Percentiles rank a stretch among this genome's conserved stretches.
Evolutionary conservation across 2,888 invertebrate species (phyloP).

Genomic region (Rotaria socialis): DNA sequence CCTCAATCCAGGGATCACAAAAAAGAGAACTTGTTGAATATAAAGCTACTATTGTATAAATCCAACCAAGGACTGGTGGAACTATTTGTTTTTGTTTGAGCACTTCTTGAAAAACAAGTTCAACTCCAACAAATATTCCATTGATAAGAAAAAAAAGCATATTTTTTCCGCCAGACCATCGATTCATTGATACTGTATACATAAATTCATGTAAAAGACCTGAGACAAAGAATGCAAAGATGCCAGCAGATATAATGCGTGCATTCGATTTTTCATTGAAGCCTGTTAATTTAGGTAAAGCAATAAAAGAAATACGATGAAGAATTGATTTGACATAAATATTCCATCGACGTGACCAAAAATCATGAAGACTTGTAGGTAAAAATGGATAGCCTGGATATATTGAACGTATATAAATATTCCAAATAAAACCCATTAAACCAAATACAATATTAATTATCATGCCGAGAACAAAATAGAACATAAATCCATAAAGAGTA

Average conservation of each 20-base stretch:
- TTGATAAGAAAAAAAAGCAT: not conserved
- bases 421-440: not conserved
- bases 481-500: slow-evolving; percentile 1
- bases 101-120: not conserved
- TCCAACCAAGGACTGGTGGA: not conserved
- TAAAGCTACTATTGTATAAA: not conserved
- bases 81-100: not conserved
- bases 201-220: slow-evolving; percentile 37
- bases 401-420: not conserved
- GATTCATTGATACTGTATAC: slow-evolving; percentile 17
- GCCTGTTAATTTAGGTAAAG: slow-evolving; percentile 24
- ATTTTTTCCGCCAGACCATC: not conserved
- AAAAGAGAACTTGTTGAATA: not conserved
- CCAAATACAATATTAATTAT: not conserved
- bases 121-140: not conserved
- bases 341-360: slow-evolving; percentile 36
- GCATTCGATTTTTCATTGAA: not conserved
- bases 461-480: slow-evolving; percentile 30
- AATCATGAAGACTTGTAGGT: not conserved
- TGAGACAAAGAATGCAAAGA: not conserved
- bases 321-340: not conserved
- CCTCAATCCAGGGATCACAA: slow-evolving; percentile 21
- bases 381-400: slow-evolving; percentile 30
- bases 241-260: not conserved
- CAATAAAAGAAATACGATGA: slow-evolving; percentile 31